Evolutionary conservation across 2,888 invertebrate species (phyloP).

Genomic region (Calameuta idolon): DNA sequence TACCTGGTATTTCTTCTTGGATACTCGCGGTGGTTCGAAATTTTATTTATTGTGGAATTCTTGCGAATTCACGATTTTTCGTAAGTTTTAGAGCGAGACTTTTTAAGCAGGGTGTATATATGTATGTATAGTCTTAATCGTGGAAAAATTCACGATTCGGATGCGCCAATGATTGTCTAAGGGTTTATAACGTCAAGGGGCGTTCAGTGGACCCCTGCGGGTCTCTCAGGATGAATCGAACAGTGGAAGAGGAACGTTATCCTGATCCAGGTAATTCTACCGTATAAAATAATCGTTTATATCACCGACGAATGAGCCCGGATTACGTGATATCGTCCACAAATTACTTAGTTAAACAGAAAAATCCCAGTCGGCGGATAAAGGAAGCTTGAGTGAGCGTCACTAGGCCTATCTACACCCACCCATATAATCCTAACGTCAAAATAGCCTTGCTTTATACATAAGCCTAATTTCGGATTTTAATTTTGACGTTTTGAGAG

Average conservation of each 20-base stretch:
- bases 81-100: not conserved
- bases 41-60: not conserved
- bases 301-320: not conserved
- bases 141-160: not conserved
- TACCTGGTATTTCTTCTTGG: not conserved
- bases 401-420: not conserved
- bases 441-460: not conserved
- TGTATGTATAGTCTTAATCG: not conserved
- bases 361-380: not conserved
- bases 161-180: not conserved
- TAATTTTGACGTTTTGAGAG: too few species aligned
- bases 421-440: not conserved
- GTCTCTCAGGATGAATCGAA: not conserved
- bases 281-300: not conserved
- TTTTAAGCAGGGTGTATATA: not conserved
- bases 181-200: not conserved
- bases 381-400: not conserved
- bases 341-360: constrained; percentile 1
- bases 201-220: not conserved
- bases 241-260: not conserved
- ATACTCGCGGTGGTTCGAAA: not conserved
- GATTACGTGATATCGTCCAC: not conserved
- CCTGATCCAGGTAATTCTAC: not conserved
- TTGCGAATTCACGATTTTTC: not conserved
- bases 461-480: not conserved